A percentile compares a stretch with the other conserved stretches of the same genome.
Evolutionary conservation across 2,113 vertebrate species (phyloP).

Genomic region (Eulemur macaco): DNA sequence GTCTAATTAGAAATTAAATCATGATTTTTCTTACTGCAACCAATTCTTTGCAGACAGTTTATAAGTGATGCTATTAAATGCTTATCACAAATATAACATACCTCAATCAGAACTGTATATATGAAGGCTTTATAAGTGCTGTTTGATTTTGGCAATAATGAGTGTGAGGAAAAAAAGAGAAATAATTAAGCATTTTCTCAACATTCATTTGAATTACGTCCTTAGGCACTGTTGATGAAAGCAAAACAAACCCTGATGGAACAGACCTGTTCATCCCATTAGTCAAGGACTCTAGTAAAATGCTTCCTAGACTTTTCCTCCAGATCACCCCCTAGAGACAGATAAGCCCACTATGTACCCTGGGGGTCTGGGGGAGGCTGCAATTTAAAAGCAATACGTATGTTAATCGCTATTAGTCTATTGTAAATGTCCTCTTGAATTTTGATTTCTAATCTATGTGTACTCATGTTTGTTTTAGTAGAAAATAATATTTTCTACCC

Average conservation of each 20-base stretch:
- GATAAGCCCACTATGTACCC: neutral
- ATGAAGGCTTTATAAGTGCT: neutral
- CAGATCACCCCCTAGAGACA: neutral
- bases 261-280: neutral
- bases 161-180: constrained; percentile 42
- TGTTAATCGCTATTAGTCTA: neutral
- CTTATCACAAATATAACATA: constrained; percentile 20
- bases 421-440: neutral
- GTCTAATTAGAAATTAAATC: neutral
- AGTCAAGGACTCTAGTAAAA: neutral
- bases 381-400: neutral
- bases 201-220: constrained; percentile 21
- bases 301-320: neutral
- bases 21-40: neutral
- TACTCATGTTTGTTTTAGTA: neutral
- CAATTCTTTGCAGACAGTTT: neutral
- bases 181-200: constrained; percentile 46
- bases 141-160: constrained; percentile 46
- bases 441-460: neutral
- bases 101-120: neutral
- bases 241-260: neutral
- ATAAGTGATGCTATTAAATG: neutral
- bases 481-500: neutral
- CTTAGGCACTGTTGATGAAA: constrained; percentile 15
- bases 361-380: neutral